phyloP scores from a whole-genome alignment of 2,888 invertebrate genomes.

The Scrobipalpa costella region DNA sequence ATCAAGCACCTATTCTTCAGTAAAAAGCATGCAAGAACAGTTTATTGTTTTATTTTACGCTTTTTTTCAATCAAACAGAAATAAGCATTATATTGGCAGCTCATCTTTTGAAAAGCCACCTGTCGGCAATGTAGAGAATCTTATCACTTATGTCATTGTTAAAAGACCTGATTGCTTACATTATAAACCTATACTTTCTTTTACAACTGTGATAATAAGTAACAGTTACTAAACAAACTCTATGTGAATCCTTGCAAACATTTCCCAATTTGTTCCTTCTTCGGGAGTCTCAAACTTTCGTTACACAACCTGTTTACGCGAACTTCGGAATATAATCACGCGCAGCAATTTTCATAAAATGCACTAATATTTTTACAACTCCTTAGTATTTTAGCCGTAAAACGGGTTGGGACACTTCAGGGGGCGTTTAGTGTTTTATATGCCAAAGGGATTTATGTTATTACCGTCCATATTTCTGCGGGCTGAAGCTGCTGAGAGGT shows the following conservation, averaged over 20 bases:
- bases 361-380: conserved; percentile 52
- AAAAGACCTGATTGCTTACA: too few species aligned
- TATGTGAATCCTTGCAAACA: conserved; percentile 2
- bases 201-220: not conserved
- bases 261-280: not conserved
- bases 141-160: too few species aligned
- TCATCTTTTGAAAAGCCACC: too few species aligned
- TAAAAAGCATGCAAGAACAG: too few species aligned
- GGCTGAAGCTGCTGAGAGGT: conserved; percentile 79
- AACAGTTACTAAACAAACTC: not conserved
- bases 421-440: conserved; percentile 82
- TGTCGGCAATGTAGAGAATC: too few species aligned
- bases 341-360: conserved; percentile 53
- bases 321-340: conserved; percentile 42
- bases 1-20: too few species aligned
- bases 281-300: not conserved
- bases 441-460: conserved; percentile 81
- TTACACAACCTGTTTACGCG: conserved; percentile 4
- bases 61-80: too few species aligned
- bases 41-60: too few species aligned
- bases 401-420: conserved; percentile 68
- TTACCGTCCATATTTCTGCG: conserved; percentile 81
- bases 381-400: conserved; percentile 57
- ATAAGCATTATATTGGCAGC: too few species aligned
- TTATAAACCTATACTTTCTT: not conserved